Evolutionary conservation across 1,140 invertebrate species (phyloP), one percentile per base, ranked within the genome.

Genomic region (Listronotus bonariensis): DNA sequence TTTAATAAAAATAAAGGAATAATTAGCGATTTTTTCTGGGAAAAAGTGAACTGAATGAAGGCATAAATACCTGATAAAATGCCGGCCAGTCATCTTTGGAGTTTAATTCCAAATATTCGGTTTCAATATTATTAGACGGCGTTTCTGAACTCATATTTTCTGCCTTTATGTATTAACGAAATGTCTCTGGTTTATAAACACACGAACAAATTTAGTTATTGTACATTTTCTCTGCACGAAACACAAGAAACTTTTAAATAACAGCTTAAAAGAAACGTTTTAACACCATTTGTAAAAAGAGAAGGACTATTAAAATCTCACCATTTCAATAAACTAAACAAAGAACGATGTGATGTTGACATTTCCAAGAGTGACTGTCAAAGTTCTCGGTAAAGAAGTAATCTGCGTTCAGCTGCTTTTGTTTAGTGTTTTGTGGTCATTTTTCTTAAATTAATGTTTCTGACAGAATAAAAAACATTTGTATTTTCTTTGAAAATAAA

Each of bases 81-180:
- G 82, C 76, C 46, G 82, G 72, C 89, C 89, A 91, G 59, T 83
- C 84, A 74, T 82, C 82, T 68, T 82, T 84, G 38, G 80, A 79
- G 67, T 84, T 84, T 74, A 90, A 84, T 69, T 87, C 83, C 65
- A 82, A 80, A 77, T 87, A 90, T 79, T 90, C 88, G 5, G 81
- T 81, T 80, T 89, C 88, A 63, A 90, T 81, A 68, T 81, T 83
- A 74, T 82, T 84, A 66, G 82, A 15, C 8, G 7, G 12, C 18
- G 51, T 10, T 66, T 65, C 66, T 42, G 73, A 69, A 68, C 71
- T 72, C 74, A 77, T 77, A 67, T 61, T 75, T 26, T 40, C 26
- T 45, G 15, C 9, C 41, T 53, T 6, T 12, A 36, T 6, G 9
- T 14, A n/a, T 15, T 6, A 7, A 10, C 18, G 14, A 32, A 26